phyloP scores from a whole-genome alignment of 2,888 invertebrate genomes.

The Leptogaster cylindrica region DNA sequence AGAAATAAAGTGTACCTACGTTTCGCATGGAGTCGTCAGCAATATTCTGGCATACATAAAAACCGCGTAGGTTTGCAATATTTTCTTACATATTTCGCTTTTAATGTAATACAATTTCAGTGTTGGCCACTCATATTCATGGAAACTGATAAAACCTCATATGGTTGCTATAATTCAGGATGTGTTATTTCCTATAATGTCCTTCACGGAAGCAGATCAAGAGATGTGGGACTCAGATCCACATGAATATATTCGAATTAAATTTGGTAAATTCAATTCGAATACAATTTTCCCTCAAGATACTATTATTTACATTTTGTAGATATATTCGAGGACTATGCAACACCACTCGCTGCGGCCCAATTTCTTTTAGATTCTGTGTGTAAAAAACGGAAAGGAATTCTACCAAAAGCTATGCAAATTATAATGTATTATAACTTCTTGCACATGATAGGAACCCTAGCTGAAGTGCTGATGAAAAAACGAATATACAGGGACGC shows the following conservation, averaged over 20 bases:
- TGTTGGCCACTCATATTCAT: slow-evolving; percentile 88
- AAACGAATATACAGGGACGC: slow-evolving; percentile 92
- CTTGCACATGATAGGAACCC: slow-evolving; percentile 93
- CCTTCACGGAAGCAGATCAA: slow-evolving; percentile 92
- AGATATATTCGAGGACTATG: slow-evolving; percentile 97
- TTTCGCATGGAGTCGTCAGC: slow-evolving; percentile 91
- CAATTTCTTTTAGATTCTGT: slow-evolving; percentile 87
- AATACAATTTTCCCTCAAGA: too few species aligned
- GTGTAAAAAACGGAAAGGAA: slow-evolving; percentile 93
- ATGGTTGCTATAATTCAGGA: slow-evolving; percentile 93
- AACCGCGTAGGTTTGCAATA: slow-evolving; percentile 77
- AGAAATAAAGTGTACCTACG: slow-evolving; percentile 80
- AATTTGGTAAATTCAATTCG: slow-evolving; percentile 95
- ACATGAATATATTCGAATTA: slow-evolving; percentile 94
- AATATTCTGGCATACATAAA: slow-evolving; percentile 90
- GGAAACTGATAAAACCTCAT: slow-evolving; percentile 96
- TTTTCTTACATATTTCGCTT: too few species aligned
- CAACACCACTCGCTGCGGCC: slow-evolving; percentile 94
- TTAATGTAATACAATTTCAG: slow-evolving; percentile 58
- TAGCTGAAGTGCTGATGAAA: slow-evolving; percentile 89
- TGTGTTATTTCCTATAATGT: slow-evolving; percentile 95
- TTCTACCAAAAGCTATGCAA: slow-evolving; percentile 91
- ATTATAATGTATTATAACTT: slow-evolving; percentile 97
- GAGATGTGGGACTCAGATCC: slow-evolving; percentile 96
- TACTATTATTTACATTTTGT: slow-evolving; percentile 41